Base-by-base conservation (phyloP, 2,797 vertebrate species). In the Chaetodon trifasciatus region DNA sequence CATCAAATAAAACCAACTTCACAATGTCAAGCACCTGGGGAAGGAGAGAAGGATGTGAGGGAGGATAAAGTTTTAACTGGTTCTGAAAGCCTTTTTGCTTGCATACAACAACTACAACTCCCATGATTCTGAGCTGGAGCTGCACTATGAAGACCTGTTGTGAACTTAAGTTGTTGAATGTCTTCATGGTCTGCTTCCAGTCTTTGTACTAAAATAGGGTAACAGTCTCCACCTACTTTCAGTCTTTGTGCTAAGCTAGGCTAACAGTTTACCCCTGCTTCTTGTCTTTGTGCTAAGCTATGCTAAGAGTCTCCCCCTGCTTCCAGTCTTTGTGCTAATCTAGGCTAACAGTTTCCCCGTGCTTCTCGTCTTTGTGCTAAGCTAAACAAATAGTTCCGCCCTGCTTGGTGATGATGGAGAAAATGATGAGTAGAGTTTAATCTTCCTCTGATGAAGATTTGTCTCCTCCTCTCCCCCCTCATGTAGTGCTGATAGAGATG, bases 401-500 rank as follows among this genome's bases (percentile, higher is more conserved):
- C 37, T 6, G 39, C 50, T 17, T 37, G 9, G 8, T 32, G 24
- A 19, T 47, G 16, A 64, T 46, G 42, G 24, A 19, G 64, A 32
- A 21, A 44, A 19, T 76, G 49, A 52, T 61, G 39, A 50, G 49
- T 21, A 13, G 23, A 72, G 42, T 73, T 28, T 68, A 62, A 71
- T 74, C 62, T 60, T 78, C 64, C 40, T 32, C 35, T 86, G 74
- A 84, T 89, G 79, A 86, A 76, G 70, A 76, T 85, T 74, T 88
- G 52, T 90, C 72, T 90, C 77, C 76, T 88, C 76, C 82, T 88
- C 82, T 60, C 84, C 81, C 76, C 87, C 81, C 79, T 90, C 76
- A 86, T 85, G 44, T 87, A 96, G 96, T 96, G 91, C 94, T 96
- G 92, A 96, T 96, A 93, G 96, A 96, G 95, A 95, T 96, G 95